Evolutionary conservation across 2,113 vertebrate genomes (phyloP), one percentile per base, ranked within the genome.

Genomic region (Anas platyrhynchos): DNA sequence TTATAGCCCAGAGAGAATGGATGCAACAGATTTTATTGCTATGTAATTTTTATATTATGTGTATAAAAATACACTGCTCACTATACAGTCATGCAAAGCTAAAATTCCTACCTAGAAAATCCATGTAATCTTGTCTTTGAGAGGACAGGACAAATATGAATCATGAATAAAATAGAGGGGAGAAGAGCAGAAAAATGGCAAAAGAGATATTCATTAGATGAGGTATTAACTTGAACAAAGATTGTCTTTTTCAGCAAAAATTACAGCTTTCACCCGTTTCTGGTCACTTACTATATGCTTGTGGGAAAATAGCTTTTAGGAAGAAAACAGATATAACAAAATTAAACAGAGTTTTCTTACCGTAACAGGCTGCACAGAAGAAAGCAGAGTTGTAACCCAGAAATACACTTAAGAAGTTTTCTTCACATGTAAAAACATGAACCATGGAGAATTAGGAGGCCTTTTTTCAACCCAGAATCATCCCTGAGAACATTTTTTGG

Each of bases 91-190:
- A 31, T 80, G 11, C 36, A 89, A 91, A 83, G 75, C 7, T 65
- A 41, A 90, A 95, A 91, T 82, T 79, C 32, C 43, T 87, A 62
- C n/a, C 46, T 75, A 83, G 41, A 89, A 94, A 89, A 84, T 54
- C 23, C 77, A 31, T 87, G 16, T 48, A 76, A 61, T 87, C 21
- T 54, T 86, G 21, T 65, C 11, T 82, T 82, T 92, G 86, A 91
- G 52, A 88, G 38, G 32, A 63, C 5, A 44, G 71, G 50, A 88
- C 8, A 91, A 86, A 81, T 86, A 67, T 50, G 34, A 59, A n/a
- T 59, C 14, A 81, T 52, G 8, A 79, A 87, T 76, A 76, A 92
- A 91, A 62, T 72, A 75, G 25, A 71, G 5, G 26, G 23, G 31
- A 86, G 73, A 92, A 79, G 82, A 68, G 44, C n/a, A 83, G 38